Base-by-base conservation (phyloP, 2,113 vertebrate genomes). In the Coryphaenoides rupestris region DNA sequence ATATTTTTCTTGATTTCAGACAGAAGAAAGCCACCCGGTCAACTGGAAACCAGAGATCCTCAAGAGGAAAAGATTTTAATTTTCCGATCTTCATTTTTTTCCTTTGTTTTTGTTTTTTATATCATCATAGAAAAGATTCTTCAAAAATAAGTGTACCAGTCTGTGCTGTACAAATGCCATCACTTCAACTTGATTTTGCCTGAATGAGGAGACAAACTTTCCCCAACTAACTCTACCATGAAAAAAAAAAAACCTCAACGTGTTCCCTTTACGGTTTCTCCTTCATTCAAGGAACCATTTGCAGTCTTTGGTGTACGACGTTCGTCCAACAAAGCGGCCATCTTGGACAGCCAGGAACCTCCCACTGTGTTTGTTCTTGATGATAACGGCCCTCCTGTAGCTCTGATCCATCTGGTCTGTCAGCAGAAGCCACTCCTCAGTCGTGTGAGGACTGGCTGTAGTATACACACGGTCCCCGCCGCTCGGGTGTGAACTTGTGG, bases 21-120 rank as follows among this genome's bases (percentile, higher is more conserved):
- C 95, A 28, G 96, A 99, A 89, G 96, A 99, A 90, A 93, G 91
- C 53, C 96, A 99, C 80, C 96, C 96, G 6, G 78, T 99, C 90
- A 99, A 92, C 89, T 98, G 96, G 96, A 99, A 99, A 83, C 96
- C 97, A 79, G 96, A 99, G 89, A 98, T 99, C 79, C 93, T 99
- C 84, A 99, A 99, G 84, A 94, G 96, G 77, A 99, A 98, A 78
- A 85, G 96, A 89, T 99, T 96, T 89, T 98, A 90, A 86, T 70
- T 5, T 26, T 40, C 7, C 9, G 2, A 40, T 40, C 33, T 13
- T 40, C 13, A 40, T 58, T 75, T 60, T 60, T 24, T 26, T 63
- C 62, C 23, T 74, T 64, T 65, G 3, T 45, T 33, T 0, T 47
- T 61, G 24, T 55, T 19, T 45, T 55, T 46, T 47, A 22, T 21